Evolutionary conservation across 2,888 invertebrate genomes (phyloP).

Genomic region (Drosophila cracens): DNA sequence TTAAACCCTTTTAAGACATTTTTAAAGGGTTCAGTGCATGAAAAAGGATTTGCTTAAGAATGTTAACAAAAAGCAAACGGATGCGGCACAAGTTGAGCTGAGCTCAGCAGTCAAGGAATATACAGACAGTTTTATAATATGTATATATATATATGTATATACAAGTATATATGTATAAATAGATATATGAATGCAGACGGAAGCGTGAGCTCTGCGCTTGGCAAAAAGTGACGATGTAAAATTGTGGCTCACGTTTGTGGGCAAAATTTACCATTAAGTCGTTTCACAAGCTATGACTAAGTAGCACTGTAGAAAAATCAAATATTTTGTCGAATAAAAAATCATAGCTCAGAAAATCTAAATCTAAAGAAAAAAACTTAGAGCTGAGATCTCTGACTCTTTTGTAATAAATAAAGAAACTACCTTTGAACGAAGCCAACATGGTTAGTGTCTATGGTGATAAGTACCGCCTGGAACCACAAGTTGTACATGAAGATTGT

Average conservation of each 20-base stretch:
- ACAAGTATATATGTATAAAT: neutral
- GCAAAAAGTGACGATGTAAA: constrained; percentile 44
- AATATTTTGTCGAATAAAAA: neutral
- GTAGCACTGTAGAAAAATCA: neutral
- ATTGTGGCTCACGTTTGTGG: constrained; percentile 57
- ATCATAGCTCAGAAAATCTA: neutral
- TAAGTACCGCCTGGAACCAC: neutral
- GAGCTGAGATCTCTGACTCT: neutral
- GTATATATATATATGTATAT: neutral
- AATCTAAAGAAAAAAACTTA: neutral
- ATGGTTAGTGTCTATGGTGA: neutral
- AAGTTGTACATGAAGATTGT: neutral
- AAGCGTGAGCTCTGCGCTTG: constrained; percentile 8
- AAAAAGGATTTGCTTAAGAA: constrained; percentile 1
- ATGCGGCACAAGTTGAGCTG: constrained; percentile 16
- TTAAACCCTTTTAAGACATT: neutral
- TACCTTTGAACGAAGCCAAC: neutral
- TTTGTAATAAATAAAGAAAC: neutral
- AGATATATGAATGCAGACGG: constrained; percentile 4
- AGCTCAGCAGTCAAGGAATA: constrained; percentile 15
- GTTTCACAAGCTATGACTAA: neutral
- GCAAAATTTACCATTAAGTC: constrained; percentile 44
- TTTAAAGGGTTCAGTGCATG: neutral
- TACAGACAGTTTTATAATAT: neutral
- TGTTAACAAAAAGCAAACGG: constrained; percentile 17